These are phyloP conservation scores for Gandaritis pyraliata DNA, from an alignment of 2,888 invertebrate species.

Conservation along the genomic window DNA sequence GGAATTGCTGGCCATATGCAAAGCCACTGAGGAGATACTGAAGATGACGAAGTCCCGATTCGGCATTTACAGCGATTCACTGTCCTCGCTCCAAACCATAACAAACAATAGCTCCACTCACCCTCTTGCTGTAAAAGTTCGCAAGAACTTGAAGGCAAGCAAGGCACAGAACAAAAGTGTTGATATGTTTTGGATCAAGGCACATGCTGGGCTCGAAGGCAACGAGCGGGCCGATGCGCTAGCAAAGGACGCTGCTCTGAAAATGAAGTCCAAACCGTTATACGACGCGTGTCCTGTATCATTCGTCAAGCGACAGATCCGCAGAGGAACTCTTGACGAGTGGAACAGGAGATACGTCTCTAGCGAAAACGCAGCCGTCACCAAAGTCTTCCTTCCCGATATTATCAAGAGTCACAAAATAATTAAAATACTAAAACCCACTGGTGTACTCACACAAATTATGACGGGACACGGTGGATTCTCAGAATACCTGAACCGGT, in stretches of 20 bases:
- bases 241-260: constrained; percentile 20
- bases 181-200: constrained; percentile 19
- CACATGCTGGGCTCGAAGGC: constrained; percentile 22
- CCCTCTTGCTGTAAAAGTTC: constrained; percentile 11
- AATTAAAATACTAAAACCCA: not conserved
- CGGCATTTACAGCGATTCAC: constrained; percentile 23
- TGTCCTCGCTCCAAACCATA: constrained; percentile 6
- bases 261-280: not conserved
- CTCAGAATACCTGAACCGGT: constrained; percentile 7
- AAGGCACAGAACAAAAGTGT: not conserved
- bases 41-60: not conserved
- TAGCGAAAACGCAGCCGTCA: not conserved
- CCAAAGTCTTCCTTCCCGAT: constrained; percentile 22
- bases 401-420: not conserved
- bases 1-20: constrained; percentile 13
- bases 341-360: constrained; percentile 11
- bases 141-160: not conserved
- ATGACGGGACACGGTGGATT: constrained; percentile 4
- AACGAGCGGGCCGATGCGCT: constrained; percentile 22
- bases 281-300: constrained; percentile 23
- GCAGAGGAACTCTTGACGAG: constrained; percentile 7
- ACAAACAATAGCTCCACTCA: constrained; percentile 1
- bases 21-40: not conserved
- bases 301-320: constrained; percentile 19
- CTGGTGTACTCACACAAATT: not conserved